A percentile compares a stretch with the other conserved stretches of the same genome.
Evolutionary conservation across 2,888 invertebrate genomes (phyloP).

Genomic region (Eristalis pertinax): DNA sequence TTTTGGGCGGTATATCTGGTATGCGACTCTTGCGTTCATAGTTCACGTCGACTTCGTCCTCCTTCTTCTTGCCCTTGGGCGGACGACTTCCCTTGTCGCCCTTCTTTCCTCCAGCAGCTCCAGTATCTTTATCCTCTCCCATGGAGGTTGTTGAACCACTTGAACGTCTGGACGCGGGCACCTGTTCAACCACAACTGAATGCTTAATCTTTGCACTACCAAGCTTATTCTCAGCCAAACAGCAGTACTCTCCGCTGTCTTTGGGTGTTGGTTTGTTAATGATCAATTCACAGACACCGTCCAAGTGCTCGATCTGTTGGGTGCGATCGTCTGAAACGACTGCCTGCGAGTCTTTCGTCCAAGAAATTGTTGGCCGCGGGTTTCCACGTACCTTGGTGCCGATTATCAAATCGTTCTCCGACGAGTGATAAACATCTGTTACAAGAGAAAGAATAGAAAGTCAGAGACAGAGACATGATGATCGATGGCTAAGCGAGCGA

Average conservation of each 20-base stretch:
- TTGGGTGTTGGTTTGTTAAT: constrained; percentile 86
- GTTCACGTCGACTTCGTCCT: constrained; percentile 80
- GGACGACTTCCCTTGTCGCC: constrained; percentile 70
- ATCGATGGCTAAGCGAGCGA: neutral
- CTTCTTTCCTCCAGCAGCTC: constrained; percentile 64
- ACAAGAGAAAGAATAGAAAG: constrained; percentile 67
- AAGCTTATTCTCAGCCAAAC: constrained; percentile 87
- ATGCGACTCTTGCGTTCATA: constrained; percentile 83
- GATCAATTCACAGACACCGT: constrained; percentile 88
- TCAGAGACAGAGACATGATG: constrained; percentile 20
- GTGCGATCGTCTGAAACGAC: constrained; percentile 83
- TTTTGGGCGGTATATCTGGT: constrained; percentile 82
- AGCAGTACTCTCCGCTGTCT: constrained; percentile 83
- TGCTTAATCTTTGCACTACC: constrained; percentile 89
- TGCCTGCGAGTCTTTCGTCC: constrained; percentile 87
- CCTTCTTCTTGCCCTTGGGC: constrained; percentile 76
- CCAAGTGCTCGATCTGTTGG: constrained; percentile 87
- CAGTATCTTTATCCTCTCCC: constrained; percentile 74
- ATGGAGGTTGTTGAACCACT: constrained; percentile 75
- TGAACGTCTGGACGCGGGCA: constrained; percentile 79
- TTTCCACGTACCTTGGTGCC: constrained; percentile 91
- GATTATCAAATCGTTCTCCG: constrained; percentile 88
- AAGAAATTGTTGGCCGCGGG: constrained; percentile 87
- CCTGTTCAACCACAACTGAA: constrained; percentile 83
- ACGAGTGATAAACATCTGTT: constrained; percentile 87